phyloP scores from a whole-genome alignment of 2,888 invertebrate species.

The Plebejus melissa region DNA sequence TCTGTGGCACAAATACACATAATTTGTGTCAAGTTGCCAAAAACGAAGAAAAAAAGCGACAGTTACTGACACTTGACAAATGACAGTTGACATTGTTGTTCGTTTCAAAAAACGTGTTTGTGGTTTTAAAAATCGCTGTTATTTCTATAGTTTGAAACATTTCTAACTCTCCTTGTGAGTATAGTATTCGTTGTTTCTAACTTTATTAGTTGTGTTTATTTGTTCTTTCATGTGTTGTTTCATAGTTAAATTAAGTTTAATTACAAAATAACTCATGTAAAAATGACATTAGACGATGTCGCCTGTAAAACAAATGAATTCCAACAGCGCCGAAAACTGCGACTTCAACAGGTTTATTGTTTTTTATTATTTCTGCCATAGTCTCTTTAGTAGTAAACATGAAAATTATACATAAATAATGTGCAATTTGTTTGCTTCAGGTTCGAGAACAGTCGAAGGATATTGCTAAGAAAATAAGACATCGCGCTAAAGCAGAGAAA shows the following conservation, averaged over 20 bases:
- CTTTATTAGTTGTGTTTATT: not conserved
- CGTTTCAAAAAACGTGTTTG: conserved; percentile 14
- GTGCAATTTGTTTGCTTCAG: conserved; percentile 46
- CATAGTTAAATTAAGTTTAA: not conserved
- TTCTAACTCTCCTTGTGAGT: not conserved
- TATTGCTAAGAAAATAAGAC: conserved; percentile 69
- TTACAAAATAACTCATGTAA: conserved; percentile 40
- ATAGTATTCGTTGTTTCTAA: not conserved
- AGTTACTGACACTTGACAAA: not conserved
- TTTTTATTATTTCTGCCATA: conserved; percentile 28
- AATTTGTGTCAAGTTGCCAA: too few relatives aligned
- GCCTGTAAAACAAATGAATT: conserved; percentile 71
- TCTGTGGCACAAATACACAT: too few relatives aligned
- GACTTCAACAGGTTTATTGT: conserved; percentile 70
- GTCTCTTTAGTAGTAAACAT: conserved; percentile 16
- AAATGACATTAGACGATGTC: conserved; percentile 65
- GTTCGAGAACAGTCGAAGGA: conserved; percentile 76
- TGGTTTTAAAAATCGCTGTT: not conserved
- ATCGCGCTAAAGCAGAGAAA: conserved; percentile 65
- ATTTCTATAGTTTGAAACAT: not conserved
- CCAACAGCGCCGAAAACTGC: conserved; percentile 64
- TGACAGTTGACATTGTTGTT: conserved; percentile 18
- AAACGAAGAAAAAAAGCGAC: conserved; percentile 1
- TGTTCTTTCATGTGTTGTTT: not conserved
- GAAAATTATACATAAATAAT: not conserved